A percentile compares a stretch with the other conserved stretches of the same genome.
Conservation (phyloP, 2,797 vertebrate genomes). For the Pangasius mekongensis region DNA sequence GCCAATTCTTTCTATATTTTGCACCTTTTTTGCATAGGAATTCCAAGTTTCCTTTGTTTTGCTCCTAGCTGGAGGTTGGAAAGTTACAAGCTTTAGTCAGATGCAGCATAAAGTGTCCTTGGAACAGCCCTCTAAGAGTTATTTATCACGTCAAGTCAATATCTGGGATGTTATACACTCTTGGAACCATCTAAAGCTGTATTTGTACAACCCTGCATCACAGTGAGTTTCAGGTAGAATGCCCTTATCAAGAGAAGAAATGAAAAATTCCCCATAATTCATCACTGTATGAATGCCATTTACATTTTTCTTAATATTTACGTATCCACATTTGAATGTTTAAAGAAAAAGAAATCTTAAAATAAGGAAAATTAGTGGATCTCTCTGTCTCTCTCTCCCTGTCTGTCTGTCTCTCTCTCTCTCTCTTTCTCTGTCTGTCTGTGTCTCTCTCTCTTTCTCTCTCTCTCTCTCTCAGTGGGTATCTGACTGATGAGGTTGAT, state of each 20-base stretch:
- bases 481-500: slow-evolving; percentile 26
- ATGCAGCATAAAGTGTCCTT: neutral
- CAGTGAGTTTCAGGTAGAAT: neutral
- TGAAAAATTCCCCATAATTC: neutral
- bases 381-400: neutral
- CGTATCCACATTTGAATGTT: neutral
- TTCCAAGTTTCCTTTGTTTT: neutral
- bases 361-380: neutral
- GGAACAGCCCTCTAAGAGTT: neutral
- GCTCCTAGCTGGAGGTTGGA: neutral
- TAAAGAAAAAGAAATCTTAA: neutral
- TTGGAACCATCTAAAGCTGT: neutral
- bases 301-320: neutral
- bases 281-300: neutral
- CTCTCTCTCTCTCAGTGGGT: neutral
- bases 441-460: neutral
- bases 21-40: neutral
- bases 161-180: neutral
- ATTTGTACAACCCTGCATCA: neutral
- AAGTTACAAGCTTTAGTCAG: neutral
- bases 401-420: slow-evolving; percentile 17
- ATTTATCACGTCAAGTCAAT: neutral
- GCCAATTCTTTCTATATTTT: neutral
- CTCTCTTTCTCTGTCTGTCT: neutral
- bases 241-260: neutral